A percentile compares a stretch with the other conserved stretches of the same genome.
phyloP scores from a whole-genome alignment of 2,113 vertebrate genomes.

The Chlamydotis undulata region DNA sequence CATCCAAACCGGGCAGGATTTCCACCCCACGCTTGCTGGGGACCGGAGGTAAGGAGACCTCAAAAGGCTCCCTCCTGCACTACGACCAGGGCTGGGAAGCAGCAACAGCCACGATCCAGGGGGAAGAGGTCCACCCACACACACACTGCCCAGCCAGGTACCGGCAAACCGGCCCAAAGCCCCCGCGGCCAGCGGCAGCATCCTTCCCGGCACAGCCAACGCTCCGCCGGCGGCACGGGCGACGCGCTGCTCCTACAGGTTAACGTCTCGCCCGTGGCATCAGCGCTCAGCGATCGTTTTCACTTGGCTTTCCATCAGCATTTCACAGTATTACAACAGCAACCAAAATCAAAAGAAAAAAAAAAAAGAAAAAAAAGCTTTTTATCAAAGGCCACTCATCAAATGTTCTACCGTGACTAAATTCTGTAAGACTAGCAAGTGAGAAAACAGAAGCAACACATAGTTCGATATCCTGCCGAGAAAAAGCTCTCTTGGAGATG shows the following conservation, averaged over 20 bases:
- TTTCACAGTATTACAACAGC: conserved; percentile 24
- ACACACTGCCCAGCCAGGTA: background rate
- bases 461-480: conserved; percentile 40
- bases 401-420: conserved; percentile 34
- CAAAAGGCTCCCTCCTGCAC: background rate
- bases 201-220: background rate
- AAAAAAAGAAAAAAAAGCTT: background rate
- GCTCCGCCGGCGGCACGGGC: background rate
- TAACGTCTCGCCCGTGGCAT: background rate
- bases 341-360: background rate
- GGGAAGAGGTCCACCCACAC: background rate
- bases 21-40: background rate
- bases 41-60: background rate
- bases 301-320: conserved; percentile 12
- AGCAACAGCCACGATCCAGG: background rate
- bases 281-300: background rate
- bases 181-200: background rate
- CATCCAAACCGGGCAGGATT: background rate
- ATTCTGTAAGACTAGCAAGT: conserved; percentile 24
- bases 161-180: background rate
- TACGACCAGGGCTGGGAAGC: background rate
- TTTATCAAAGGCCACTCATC: conserved; percentile 39
- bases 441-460: conserved; percentile 40
- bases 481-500: conserved; percentile 38
- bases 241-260: background rate